Evolutionary conservation across 2,113 vertebrate species (phyloP), one percentile per base, ranked within the genome.

Genomic region (Phalacrocorax carbo): DNA sequence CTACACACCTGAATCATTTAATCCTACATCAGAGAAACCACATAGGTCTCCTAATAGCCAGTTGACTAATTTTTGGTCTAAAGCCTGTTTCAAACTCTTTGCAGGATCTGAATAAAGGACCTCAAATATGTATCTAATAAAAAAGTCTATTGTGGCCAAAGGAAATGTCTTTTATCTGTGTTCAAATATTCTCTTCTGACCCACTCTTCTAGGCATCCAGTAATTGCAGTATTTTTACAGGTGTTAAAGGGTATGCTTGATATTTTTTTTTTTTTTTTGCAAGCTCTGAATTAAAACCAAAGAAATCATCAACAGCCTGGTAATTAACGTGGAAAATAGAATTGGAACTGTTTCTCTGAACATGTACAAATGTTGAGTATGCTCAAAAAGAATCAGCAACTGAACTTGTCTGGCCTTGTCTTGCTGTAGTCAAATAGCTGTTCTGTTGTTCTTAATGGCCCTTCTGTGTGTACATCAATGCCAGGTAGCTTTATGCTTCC

Each of bases 191-290:
- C 51, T 86, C 12, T 84, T 72, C 79, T 95, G 72, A 92, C 51
- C 42, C 20, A 21, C 66, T 94, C 54, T 83, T 25, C 21, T 62
- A 78, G n/a, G 42, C 69, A 86, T 71, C 44, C 55, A 64, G 78
- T 83, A 92, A 81, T 80, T 62, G 55, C 30, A 36, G 17, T 91
- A 62, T 91, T 97, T 93, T 82, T 90, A 52, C 90, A 94, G 90
- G 60, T 94, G 72, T 68, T 87, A 58, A 58, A 70, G 29, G 12
- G 19, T 65, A 80, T 77, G n/a, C 9, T 51, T 66, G 21, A 22
- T 23, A 10, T 64, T 60, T 60, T 86, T 71, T 72, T 15, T 72
- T 15, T 38, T 25, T 16, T 46, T 23, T 69, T 17, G 1, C 44
- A 62, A 83, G 17, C 2, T 72, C 23, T 87, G 34, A 70, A 65